Evolutionary conservation across 2,113 vertebrate genomes (phyloP).

Genomic region (Mirza zaza): DNA sequence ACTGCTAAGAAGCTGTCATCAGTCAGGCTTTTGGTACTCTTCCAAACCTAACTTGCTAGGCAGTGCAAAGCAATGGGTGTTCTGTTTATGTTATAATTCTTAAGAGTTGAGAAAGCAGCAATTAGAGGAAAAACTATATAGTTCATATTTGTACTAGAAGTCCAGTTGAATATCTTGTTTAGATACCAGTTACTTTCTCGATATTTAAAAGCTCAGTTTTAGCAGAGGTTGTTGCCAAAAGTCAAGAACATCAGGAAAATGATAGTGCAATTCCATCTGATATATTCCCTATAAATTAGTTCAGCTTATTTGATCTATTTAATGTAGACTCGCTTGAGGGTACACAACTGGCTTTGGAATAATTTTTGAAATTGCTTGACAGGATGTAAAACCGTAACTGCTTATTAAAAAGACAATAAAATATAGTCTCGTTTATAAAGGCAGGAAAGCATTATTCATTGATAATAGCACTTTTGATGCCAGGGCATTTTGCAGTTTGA

Average conservation of each 20-base stretch:
- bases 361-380: not conserved
- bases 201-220: not conserved
- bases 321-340: not conserved
- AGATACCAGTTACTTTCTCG: not conserved
- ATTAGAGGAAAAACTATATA: slow-evolving; percentile 40
- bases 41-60: slow-evolving; percentile 31
- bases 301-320: not conserved
- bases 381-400: not conserved
- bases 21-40: not conserved
- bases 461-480: not conserved
- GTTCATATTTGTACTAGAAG: slow-evolving; percentile 32
- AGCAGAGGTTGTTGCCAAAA: not conserved
- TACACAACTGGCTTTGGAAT: not conserved
- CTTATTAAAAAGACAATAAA: slow-evolving; percentile 19
- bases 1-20: not conserved
- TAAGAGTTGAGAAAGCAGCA: slow-evolving; percentile 59
- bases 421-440: slow-evolving; percentile 29
- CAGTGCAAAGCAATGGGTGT: not conserved
- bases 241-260: not conserved
- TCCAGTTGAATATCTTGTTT: slow-evolving; percentile 19
- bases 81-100: slow-evolving; percentile 40
- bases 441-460: not conserved
- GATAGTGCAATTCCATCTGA: not conserved
- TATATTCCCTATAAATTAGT: not conserved
- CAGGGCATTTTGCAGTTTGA: not conserved